Base-by-base conservation (phyloP, 2,888 invertebrate species). In the Tyria jacobaeae region DNA sequence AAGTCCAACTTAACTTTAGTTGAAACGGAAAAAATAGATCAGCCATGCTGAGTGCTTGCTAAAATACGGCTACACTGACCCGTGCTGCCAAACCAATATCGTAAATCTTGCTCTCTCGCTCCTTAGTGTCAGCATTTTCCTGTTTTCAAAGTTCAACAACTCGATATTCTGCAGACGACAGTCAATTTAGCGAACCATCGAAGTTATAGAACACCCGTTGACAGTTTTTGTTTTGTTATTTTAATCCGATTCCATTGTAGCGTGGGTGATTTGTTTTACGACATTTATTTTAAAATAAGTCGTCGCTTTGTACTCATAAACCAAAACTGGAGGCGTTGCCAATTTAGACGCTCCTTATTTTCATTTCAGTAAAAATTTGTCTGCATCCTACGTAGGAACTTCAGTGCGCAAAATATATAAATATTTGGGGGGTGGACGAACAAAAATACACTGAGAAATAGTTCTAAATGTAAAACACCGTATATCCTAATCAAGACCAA, bases 81-180 rank as follows among this genome's bases (percentile, higher is more conserved):
- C 76, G 71, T 68, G 82, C 83, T 81, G 82, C 84, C 79, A 84
- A 80, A 79, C 79, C 76, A 75, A 75, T 75, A 77, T 82, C 85
- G 85, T 88, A 87, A 89, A 89, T 88, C 88, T 83, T 68, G 80
- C 66, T 76, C 72, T 74, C 73, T 76, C 70, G 74, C 78, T 78
- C 71, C 27, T 70, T 67, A 63, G 76, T 80, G 81, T 83, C 83
- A 80, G 77, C 81, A 73, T 81, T 86, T 85, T 86, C 84, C 84
- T 85, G 83, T 83, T 82, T 75, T 74, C 69, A 62, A 79, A 83
- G 86, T 86, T 86, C 83, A 87, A 85, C 82, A 87, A 84, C 86
- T 79, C 75, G 68, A 75, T 80, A 75, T 76, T 78, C 76, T 78
- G 78, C 74, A 72, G 75, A 75, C 75, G 71, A 77, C 73, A 79